Percentiles rank a stretch among this genome's conserved stretches.
phyloP scores from a whole-genome alignment of 1,140 invertebrate genomes.

The Yoshiicerus persimilis region DNA sequence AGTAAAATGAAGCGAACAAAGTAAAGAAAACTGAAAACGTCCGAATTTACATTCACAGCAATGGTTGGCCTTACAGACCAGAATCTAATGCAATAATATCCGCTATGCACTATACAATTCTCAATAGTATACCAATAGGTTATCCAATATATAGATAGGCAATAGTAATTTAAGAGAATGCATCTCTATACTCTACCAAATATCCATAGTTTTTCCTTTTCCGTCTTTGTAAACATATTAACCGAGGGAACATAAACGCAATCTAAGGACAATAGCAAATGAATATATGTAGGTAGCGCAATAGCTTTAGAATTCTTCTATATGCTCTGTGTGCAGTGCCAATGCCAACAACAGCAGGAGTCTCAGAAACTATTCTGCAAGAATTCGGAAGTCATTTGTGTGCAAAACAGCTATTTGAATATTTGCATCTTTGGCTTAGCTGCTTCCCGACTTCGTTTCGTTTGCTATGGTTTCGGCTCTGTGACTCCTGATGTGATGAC shows the following conservation, averaged over 20 bases:
- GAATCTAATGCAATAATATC: background rate
- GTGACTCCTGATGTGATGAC: background rate
- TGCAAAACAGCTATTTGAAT: slow-evolving; percentile 22
- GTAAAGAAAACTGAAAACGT: slow-evolving; percentile 1
- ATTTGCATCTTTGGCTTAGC: background rate
- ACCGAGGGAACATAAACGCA: background rate
- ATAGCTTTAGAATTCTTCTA: background rate
- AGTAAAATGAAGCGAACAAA: background rate
- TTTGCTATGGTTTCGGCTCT: background rate
- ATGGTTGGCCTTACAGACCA: background rate
- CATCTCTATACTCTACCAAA: background rate
- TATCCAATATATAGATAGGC: background rate
- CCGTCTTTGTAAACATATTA: background rate
- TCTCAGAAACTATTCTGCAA: slow-evolving; percentile 13
- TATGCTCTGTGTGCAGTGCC: background rate
- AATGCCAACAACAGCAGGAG: slow-evolving; percentile 14
- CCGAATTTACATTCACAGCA: slow-evolving; percentile 16
- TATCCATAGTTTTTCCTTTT: background rate
- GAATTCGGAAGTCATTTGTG: slow-evolving; percentile 22
- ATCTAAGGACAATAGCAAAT: background rate
- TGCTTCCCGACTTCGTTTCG: background rate
- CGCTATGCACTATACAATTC: background rate
- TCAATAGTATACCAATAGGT: too few relatives aligned
- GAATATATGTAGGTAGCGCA: background rate
- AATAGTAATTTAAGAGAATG: too few relatives aligned